These are phyloP conservation scores for Theristicus caerulescens DNA, from an alignment of 2,113 vertebrate genomes.

Conservation along the genomic window DNA sequence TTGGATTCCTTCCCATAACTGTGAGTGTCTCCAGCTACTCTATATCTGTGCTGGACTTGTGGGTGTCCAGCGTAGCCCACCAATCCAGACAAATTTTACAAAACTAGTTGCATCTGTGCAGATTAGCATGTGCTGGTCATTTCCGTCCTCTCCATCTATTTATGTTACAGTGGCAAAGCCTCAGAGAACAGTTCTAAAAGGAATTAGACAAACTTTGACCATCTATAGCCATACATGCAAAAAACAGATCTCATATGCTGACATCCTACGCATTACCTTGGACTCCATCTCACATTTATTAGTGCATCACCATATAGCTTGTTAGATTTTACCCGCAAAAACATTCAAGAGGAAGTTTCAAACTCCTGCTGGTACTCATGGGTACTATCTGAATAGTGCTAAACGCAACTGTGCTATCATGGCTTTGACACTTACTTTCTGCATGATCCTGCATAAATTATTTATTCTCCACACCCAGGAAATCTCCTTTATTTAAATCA, in stretches of 20 bases:
- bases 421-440: neutral
- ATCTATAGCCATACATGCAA: neutral
- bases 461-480: neutral
- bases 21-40: neutral
- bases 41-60: neutral
- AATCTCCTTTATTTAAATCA: neutral
- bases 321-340: neutral
- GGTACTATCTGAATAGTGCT: neutral
- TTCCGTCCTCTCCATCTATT: neutral
- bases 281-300: neutral
- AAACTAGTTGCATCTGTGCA: accelerated
- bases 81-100: neutral
- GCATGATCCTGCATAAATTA: neutral
- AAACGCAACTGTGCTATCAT: accelerated
- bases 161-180: neutral
- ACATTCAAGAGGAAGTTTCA: neutral
- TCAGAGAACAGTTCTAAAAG: neutral
- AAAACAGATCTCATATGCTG: neutral
- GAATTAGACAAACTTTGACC: neutral
- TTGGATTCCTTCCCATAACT: neutral
- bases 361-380: neutral
- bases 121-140: neutral
- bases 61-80: neutral
- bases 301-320: neutral
- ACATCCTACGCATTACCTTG: neutral